Percentiles rank a stretch among this genome's conserved stretches.
These are phyloP conservation scores for Sarcophaga peregrina DNA, from an alignment of 1,140 invertebrate genomes.

Conservation along the genomic window DNA sequence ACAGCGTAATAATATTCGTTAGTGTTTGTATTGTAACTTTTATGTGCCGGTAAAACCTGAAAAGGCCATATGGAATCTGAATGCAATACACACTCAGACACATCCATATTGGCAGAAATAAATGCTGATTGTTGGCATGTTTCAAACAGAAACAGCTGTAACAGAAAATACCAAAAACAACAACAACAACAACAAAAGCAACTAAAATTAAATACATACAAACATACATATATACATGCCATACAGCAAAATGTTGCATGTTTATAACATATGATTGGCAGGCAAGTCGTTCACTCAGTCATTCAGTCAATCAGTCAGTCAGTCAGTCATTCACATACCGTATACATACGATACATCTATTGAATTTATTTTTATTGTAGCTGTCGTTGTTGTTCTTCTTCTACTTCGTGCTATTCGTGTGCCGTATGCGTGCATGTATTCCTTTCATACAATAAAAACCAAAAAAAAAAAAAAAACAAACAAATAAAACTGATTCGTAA, in stretches of 20 bases:
- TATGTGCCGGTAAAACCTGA: not conserved
- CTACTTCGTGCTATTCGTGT: too few species aligned
- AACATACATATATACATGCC: too few species aligned
- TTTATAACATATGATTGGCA: slow-evolving; percentile 37
- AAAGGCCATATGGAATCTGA: not conserved
- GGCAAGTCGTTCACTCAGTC: slow-evolving; percentile 45
- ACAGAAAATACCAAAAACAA: slow-evolving; percentile 1
- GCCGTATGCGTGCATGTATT: too few species aligned
- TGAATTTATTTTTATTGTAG: not conserved
- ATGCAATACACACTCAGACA: not conserved
- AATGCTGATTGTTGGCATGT: slow-evolving; percentile 1
- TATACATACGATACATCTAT: too few species aligned
- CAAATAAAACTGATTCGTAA: too few species aligned
- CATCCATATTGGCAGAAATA: not conserved
- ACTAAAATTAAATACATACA: not conserved
- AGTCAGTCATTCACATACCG: slow-evolving; percentile 43
- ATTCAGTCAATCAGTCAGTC: slow-evolving; percentile 47
- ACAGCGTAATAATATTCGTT: not conserved
- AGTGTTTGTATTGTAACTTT: not conserved
- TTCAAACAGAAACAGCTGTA: slow-evolving; percentile 12
- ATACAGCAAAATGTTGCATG: not conserved
- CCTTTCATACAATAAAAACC: too few species aligned
- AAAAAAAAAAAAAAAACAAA: too few species aligned
- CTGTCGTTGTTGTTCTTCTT: too few species aligned
- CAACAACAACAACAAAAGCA: slow-evolving; percentile 1